These are phyloP conservation scores for Marcusenius ussheri DNA, from an alignment of 2,113 vertebrate genomes.

Conservation along the genomic window DNA sequence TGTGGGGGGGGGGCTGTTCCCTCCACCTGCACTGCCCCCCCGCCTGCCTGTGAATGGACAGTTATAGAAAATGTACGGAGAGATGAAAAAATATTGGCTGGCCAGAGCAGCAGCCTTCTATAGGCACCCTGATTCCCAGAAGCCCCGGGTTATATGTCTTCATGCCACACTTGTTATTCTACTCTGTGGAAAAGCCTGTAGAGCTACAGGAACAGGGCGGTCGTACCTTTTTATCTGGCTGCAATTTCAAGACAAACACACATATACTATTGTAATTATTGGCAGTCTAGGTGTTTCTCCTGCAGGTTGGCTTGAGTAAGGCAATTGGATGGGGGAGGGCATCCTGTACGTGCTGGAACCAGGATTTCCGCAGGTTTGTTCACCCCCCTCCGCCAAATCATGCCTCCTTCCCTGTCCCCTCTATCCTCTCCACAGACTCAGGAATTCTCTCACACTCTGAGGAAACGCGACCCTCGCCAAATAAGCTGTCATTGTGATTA, in stretches of 20 bases:
- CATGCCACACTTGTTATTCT: neutral
- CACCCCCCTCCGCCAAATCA: neutral
- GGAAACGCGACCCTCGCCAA: neutral
- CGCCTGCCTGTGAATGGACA: neutral
- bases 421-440: slow-evolving; percentile 14
- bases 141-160: neutral
- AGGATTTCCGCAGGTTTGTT: slow-evolving; percentile 53
- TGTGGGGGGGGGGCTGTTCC: neutral
- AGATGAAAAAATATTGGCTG: neutral
- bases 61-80: neutral
- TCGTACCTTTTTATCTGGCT: neutral
- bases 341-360: slow-evolving; percentile 47
- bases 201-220: neutral
- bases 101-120: neutral
- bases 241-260: neutral
- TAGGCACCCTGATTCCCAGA: neutral
- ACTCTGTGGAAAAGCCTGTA: neutral
- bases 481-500: neutral
- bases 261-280: slow-evolving; percentile 11
- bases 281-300: slow-evolving; percentile 1
- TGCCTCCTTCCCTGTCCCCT: slow-evolving; percentile 5
- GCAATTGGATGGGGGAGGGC: slow-evolving; percentile 11
- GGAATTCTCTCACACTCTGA: neutral
- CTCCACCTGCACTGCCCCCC: too few relatives aligned
- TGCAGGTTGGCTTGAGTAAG: neutral